These are phyloP conservation scores for Staurois parvus DNA, from an alignment of 2,797 vertebrate species.

Conservation along the genomic window DNA sequence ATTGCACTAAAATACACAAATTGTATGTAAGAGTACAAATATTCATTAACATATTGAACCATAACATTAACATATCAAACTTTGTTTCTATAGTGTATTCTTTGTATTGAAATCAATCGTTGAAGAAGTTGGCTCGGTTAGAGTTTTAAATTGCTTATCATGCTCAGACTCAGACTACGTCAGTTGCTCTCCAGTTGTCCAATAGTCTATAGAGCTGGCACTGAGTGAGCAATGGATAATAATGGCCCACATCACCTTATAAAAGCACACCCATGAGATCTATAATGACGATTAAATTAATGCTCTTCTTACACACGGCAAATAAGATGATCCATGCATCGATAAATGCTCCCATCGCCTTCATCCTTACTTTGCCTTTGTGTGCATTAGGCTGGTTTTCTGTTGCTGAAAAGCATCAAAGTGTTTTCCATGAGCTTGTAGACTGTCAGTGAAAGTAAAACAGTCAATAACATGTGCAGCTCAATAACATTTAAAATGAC, in stretches of 20 bases:
- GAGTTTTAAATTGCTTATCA: not conserved
- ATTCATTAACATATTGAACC: not conserved
- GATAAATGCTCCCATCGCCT: constrained; percentile 44
- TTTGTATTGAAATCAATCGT: not conserved
- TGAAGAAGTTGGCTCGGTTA: not conserved
- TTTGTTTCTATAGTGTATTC: no score
- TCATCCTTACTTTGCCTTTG: constrained; percentile 42
- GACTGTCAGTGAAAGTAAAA: constrained; percentile 41
- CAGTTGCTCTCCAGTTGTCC: not conserved
- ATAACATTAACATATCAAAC: no score
- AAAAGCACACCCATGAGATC: constrained; percentile 39
- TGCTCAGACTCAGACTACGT: not conserved
- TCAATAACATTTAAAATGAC: constrained; percentile 54
- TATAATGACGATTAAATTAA: constrained; percentile 45
- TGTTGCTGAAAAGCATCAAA: constrained; percentile 51
- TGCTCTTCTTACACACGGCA: constrained; percentile 45
- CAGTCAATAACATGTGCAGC: constrained; percentile 55
- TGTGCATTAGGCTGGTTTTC: constrained; percentile 36
- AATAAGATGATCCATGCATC: constrained; percentile 51
- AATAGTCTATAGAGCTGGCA: not conserved
- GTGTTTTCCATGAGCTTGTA: constrained; percentile 46
- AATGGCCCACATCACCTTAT: constrained; percentile 29
- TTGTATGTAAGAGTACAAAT: no score
- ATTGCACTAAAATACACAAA: no score
- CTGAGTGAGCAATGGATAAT: not conserved